Base-by-base conservation (phyloP, 2,888 invertebrate genomes). In the Acrobasis repandana region DNA sequence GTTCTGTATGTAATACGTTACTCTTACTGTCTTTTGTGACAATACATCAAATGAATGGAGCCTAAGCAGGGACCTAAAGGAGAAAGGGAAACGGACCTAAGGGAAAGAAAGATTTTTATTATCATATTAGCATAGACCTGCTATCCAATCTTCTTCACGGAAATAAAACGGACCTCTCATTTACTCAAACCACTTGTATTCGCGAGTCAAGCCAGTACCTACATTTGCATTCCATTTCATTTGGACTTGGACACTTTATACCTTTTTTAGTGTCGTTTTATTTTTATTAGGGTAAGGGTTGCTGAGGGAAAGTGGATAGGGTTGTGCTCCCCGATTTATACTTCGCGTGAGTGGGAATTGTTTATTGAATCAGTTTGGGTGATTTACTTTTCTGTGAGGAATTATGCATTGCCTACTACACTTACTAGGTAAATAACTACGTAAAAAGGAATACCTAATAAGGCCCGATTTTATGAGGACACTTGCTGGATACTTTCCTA, bases 151-250 rank as follows among this genome's bases (percentile, higher is more conserved):
- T n/a, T 80, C 79, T 76, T 74, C 67, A 68, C 64, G 49, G 49
- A 49, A 49, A 20, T 49, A 49, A 49, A 16, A 28, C 63, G 63
- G 65, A 63, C 67, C 67, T 69, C 75, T 74, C 69, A 78, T 63
- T 63, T 66, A 67, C 68, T 71, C 38, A 38, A 14, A 11, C 11
- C 14, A n/a, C 14, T 28, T 28, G 4, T 28, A 28, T 28, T 28
- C 28, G 28, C 14, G n/a, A 43, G 43, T 43, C 43, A 43, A 43
- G 43, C 28, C 28, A 28, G 28, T 28, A 28, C 28, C 28, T 67
- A 77, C 85, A 89, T 89, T 89, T 88, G 87, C 89, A 89, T 89
- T 86, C 87, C 88, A 88, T 89, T 87, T 88, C 85, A 88, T 88
- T 86, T 83, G 78, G 72, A 72, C 67, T 66, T 65, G 65, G 85